phyloP scores from a whole-genome alignment of 2,888 invertebrate genomes.

The Mesoligia furuncula region DNA sequence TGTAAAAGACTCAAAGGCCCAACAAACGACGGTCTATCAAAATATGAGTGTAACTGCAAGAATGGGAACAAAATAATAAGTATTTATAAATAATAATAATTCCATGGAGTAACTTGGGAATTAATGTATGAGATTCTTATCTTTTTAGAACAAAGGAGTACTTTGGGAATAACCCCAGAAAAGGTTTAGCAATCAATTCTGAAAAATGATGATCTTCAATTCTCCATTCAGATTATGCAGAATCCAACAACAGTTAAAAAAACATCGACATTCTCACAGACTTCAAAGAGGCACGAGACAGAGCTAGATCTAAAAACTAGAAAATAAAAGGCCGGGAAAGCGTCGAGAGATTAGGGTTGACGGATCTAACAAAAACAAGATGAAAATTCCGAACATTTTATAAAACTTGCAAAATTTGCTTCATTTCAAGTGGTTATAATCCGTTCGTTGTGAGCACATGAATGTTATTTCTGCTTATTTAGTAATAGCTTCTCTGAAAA shows the following conservation, averaged over 20 bases:
- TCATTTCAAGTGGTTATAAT: conserved; percentile 6
- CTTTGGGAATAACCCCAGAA: too few species aligned
- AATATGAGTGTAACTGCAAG: neutral
- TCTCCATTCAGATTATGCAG: conserved; percentile 1
- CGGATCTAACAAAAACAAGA: conserved; percentile 1
- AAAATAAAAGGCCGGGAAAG: conserved; percentile 46
- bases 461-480: conserved; percentile 23
- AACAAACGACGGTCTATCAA: neutral
- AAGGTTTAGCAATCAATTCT: conserved; percentile 2
- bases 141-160: too few species aligned
- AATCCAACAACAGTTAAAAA: conserved; percentile 37
- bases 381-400: neutral
- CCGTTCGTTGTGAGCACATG: neutral
- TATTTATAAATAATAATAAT: too few species aligned
- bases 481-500: neutral
- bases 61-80: too few species aligned
- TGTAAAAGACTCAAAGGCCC: neutral
- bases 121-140: too few species aligned
- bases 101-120: too few species aligned
- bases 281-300: conserved; percentile 33
- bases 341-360: conserved; percentile 45
- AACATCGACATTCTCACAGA: conserved; percentile 24
- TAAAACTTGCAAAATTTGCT: conserved; percentile 1
- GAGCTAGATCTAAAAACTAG: conserved; percentile 42
- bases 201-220: conserved; percentile 1